A percentile compares a stretch with the other conserved stretches of the same genome.
Evolutionary conservation across 2,113 vertebrate genomes (phyloP).

Genomic region (Antennarius striatus): DNA sequence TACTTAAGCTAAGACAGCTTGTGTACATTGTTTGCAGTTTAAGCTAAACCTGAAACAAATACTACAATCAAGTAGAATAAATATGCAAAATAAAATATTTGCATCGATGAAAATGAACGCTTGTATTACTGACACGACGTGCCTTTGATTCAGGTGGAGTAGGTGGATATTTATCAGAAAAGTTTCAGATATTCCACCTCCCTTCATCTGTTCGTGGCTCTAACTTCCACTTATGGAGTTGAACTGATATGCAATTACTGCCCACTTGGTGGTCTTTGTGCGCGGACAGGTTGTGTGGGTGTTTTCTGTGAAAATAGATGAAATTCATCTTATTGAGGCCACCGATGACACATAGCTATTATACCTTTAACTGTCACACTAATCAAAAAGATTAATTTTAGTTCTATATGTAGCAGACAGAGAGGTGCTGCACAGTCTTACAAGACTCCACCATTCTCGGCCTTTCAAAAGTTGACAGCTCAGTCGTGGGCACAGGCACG

Average conservation of each 20-base stretch:
- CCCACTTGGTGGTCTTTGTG: neutral
- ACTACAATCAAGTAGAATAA: no score
- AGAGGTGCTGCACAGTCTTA: neutral
- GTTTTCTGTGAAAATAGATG: neutral
- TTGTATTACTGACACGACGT: neutral
- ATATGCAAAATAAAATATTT: no score
- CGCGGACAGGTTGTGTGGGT: conserved; percentile 1
- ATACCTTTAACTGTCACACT: conserved; percentile 8
- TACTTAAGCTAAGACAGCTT: no score
- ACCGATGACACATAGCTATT: conserved; percentile 7
- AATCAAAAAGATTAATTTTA: neutral
- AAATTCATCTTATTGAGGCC: neutral
- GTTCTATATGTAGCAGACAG: neutral
- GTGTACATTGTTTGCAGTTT: no score
- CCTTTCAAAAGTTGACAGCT: conserved; percentile 1
- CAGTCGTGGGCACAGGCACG: neutral
- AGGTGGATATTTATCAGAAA: neutral
- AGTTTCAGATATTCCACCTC: conserved; percentile 13
- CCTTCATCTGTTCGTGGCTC: neutral
- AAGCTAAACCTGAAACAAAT: no score
- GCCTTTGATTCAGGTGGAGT: neutral
- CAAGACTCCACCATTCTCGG: neutral
- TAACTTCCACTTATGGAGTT: neutral
- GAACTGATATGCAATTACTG: neutral
- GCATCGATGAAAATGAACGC: neutral